Evolutionary conservation across 2,797 vertebrate species (phyloP), one percentile per base, ranked within the genome.

Genomic region (Eospalax fontanierii): DNA sequence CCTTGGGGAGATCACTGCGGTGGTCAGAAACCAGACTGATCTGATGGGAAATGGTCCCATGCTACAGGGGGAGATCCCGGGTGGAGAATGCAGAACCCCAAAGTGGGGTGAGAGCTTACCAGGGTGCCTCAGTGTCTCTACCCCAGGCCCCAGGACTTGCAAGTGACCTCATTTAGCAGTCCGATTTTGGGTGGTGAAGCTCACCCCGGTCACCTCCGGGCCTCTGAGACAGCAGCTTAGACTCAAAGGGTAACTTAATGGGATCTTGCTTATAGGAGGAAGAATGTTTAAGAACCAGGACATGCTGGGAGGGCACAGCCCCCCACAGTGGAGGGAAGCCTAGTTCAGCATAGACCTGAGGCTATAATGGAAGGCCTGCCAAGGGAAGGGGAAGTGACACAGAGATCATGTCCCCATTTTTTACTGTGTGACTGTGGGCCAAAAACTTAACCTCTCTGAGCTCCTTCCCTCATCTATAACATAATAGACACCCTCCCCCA

Each of bases 381-480:
- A 71, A 5, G 81, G 33, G 40, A 38, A 46, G 57, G 9, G 16
- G 73, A 61, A 28, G 83, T 24, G 24, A 21, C 2, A 1, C 5
- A 1, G 0, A 82, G 6, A 33, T 8, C 26, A 54, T 38, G 38
- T 87, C 66, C 76, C 75, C 1, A 2, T 12, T 1, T 54, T 57
- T 81, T 84, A 74, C 74, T 96, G 18, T 93, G 40, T 88, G 82
- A 50, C n/a, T 61, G 35, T 83, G 71, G 86, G 84, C 28, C 54
- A 74, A 35, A 93, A 84, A 78, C 33, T 22, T 71, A 81, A 50
- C 93, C 38, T 90, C 84, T 89, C 87, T 79, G 75, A 70, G 11
- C 35, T 54, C 15, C 24, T 57, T 92, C 61, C 26, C 43, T 71
- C 40, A 33, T 75, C 74, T 73, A 12, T 26, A 82, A 35, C 35